These are phyloP conservation scores for Hydrozoanthus tunicans DNA, from an alignment of 64 coral and sea anemone species.

Conservation along the genomic window DNA sequence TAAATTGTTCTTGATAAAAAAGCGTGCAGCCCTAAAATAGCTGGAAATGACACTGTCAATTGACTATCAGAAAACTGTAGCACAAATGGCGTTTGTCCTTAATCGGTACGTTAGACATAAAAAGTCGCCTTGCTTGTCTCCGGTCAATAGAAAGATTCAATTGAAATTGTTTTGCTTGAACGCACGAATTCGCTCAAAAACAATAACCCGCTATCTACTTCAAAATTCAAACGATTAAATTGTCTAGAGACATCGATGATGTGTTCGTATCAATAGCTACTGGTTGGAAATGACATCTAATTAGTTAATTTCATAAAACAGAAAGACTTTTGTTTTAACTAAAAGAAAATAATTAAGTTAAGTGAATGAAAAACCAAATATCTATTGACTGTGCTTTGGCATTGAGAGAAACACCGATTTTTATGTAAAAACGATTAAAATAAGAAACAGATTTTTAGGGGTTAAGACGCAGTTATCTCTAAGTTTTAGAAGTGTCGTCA, in stretches of 20 bases:
- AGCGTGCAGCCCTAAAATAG: too few relatives aligned
- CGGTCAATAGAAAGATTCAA: not conserved
- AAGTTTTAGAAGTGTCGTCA: not conserved
- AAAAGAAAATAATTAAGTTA: not conserved
- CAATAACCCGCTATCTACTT: not conserved
- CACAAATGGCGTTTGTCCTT: too few relatives aligned
- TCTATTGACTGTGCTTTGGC: not conserved
- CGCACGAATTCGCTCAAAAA: not conserved
- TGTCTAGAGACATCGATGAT: not conserved
- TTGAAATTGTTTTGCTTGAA: not conserved
- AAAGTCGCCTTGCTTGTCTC: too few relatives aligned
- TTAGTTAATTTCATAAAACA: not conserved
- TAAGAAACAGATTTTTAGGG: not conserved
- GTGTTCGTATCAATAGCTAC: not conserved
- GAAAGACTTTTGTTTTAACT: not conserved
- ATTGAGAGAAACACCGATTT: too few relatives aligned
- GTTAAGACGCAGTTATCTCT: not conserved
- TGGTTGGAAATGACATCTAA: not conserved
- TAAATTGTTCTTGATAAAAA: too few relatives aligned
- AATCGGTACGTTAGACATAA: too few relatives aligned
- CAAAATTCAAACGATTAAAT: not conserved
- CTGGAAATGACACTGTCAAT: too few relatives aligned
- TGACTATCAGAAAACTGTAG: too few relatives aligned
- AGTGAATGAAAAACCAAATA: not conserved
- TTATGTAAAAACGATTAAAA: too few relatives aligned